Conservation (phyloP, 2,888 invertebrate genomes). For the Troglohyphantes excavatus region DNA sequence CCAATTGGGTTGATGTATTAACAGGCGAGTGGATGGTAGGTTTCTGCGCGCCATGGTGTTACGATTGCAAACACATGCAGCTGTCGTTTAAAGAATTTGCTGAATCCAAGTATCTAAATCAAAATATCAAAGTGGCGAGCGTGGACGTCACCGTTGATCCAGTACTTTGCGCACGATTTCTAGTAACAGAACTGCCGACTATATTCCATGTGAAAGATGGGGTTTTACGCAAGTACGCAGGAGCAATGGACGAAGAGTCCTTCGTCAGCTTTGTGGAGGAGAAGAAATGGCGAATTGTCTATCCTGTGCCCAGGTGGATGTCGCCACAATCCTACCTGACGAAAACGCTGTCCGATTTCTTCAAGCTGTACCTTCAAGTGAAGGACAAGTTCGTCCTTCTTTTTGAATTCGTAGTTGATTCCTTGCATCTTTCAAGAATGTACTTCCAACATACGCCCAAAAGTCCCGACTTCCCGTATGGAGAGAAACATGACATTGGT, state of each 20-base stretch:
- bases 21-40: too few relatives aligned
- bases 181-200: slow-evolving; percentile 98
- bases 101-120: slow-evolving; percentile 87
- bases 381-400: slow-evolving; percentile 86
- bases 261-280: slow-evolving; percentile 93
- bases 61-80: slow-evolving; percentile 95
- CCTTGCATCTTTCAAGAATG: too few relatives aligned
- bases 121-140: slow-evolving; percentile 92
- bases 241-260: slow-evolving; percentile 91
- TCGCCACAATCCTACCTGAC: slow-evolving; percentile 96
- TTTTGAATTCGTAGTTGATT: too few relatives aligned
- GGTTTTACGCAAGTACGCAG: slow-evolving; percentile 96
- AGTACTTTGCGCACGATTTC: slow-evolving; percentile 97
- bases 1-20: too few relatives aligned
- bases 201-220: slow-evolving; percentile 98
- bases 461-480: too few relatives aligned
- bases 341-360: slow-evolving; percentile 95
- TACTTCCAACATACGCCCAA: too few relatives aligned
- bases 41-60: slow-evolving; percentile 99
- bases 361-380: slow-evolving; percentile 95
- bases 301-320: slow-evolving; percentile 94
- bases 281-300: slow-evolving; percentile 92
- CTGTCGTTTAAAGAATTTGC: slow-evolving; percentile 95
- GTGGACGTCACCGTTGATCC: slow-evolving; percentile 97
- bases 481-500: slow-evolving; percentile 56